phyloP scores from a whole-genome alignment of 2,797 vertebrate genomes.

The Poeciliopsis gracilis region DNA sequence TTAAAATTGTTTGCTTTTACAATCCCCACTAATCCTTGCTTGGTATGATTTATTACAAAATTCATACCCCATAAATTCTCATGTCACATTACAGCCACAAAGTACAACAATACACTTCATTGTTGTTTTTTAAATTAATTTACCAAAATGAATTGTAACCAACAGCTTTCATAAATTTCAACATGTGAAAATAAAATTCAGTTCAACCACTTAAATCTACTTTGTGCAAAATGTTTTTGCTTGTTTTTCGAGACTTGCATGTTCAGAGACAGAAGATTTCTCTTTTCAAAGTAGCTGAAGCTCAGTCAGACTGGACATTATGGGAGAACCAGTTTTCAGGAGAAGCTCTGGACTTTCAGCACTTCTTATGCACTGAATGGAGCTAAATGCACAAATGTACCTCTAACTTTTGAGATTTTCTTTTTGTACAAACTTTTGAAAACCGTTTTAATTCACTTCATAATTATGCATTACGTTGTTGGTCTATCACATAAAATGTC shows the following conservation, averaged over 20 bases:
- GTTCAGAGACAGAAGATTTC: too few relatives aligned
- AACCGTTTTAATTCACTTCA: not conserved
- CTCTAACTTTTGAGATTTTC: not conserved
- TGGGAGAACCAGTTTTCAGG: not conserved
- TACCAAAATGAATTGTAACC: not conserved
- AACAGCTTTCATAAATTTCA: too few relatives aligned
- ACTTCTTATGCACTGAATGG: too few relatives aligned
- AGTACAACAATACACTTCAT: not conserved
- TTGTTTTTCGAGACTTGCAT: not conserved
- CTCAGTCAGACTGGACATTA: not conserved
- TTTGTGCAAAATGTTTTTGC: not conserved
- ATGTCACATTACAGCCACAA: not conserved
- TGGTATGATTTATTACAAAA: not conserved
- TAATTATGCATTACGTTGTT: not conserved
- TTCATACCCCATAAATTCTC: not conserved
- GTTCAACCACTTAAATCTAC: not conserved
- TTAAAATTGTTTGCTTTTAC: not conserved
- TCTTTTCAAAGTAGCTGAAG: too few relatives aligned
- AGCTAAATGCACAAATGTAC: not conserved
- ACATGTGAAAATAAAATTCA: not conserved
- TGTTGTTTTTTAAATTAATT: not conserved
- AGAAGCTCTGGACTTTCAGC: too few relatives aligned
- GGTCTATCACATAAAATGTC: not conserved
- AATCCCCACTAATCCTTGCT: not conserved
- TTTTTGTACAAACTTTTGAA: not conserved